Evolutionary conservation across 37 sponge, comb jelly and placozoan genomes (phyloP).

Genomic region (Agelas oroides): DNA sequence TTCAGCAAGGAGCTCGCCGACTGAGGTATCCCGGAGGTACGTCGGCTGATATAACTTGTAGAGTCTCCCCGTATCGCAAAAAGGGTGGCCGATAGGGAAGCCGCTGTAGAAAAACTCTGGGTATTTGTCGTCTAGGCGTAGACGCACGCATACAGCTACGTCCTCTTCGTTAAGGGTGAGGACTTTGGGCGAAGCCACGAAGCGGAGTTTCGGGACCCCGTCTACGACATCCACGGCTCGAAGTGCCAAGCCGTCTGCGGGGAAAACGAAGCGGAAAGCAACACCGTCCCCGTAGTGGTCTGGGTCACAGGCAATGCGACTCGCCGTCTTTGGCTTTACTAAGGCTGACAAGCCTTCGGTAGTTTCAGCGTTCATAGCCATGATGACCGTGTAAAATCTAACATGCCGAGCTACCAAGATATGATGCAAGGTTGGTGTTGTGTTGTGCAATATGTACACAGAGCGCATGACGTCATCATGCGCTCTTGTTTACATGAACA

Average conservation of each 20-base stretch:
- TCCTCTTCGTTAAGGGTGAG: slow-evolving; percentile 68
- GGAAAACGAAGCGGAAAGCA: slow-evolving; percentile 17
- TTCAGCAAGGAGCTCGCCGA: slow-evolving; percentile 50
- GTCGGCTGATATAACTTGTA: slow-evolving; percentile 25
- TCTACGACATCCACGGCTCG: slow-evolving; percentile 22
- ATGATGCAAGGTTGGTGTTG: no score
- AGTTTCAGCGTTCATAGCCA: no score
- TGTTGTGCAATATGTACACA: no score
- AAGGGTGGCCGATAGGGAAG: slow-evolving; percentile 37
- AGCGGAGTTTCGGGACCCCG: slow-evolving; percentile 41
- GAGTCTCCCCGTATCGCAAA: slow-evolving; percentile 2
- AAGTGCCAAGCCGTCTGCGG: slow-evolving; percentile 19
- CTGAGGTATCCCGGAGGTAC: slow-evolving; percentile 39
- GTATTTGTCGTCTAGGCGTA: slow-evolving; percentile 13
- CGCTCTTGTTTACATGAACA: no score
- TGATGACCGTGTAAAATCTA: no score
- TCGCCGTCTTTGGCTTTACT: no score
- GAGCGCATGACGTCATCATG: no score
- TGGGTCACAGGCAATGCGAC: not conserved
- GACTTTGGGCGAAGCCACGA: slow-evolving; percentile 17
- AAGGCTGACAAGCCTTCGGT: no score
- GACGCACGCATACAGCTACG: slow-evolving; percentile 27
- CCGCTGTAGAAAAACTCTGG: slow-evolving; percentile 42
- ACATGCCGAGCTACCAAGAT: no score
- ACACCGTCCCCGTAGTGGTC: not conserved